phyloP scores from a whole-genome alignment of 2,113 vertebrate species.

The Zosterops borbonicus region DNA sequence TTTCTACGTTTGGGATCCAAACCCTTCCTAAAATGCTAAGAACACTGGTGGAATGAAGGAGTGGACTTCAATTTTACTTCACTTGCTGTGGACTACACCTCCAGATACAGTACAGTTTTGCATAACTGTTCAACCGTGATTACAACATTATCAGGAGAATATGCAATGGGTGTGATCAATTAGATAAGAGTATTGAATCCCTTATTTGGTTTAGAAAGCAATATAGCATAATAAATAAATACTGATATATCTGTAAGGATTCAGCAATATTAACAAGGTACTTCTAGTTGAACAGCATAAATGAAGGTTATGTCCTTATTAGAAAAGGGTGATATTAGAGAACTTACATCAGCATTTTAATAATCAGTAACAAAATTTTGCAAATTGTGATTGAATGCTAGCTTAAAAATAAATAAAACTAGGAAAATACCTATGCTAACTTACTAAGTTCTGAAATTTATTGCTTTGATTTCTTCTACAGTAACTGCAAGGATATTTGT shows the following conservation, averaged over 20 bases:
- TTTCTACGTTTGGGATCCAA: neutral
- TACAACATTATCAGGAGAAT: neutral
- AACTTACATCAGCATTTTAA: neutral
- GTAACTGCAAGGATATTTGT: neutral
- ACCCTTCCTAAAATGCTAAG: neutral
- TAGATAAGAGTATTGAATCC: neutral
- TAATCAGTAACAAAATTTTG: neutral
- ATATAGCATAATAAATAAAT: neutral
- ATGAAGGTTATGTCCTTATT: neutral
- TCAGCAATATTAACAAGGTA: neutral
- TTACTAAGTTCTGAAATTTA: neutral
- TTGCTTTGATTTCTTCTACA: neutral
- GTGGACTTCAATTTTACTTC: neutral
- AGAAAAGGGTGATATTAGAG: neutral
- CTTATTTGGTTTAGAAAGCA: neutral
- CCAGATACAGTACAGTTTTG: neutral
- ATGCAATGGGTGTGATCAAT: neutral
- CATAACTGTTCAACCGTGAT: neutral
- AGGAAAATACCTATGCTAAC: neutral
- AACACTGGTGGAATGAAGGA: neutral
- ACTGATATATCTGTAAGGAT: neutral
- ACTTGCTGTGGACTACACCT: neutral
- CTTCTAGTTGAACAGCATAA: neutral
- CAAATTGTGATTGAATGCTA: neutral
- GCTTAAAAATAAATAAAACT: neutral